These are phyloP conservation scores for Patella depressa DNA, from an alignment of 2,888 invertebrate species.

Conservation along the genomic window DNA sequence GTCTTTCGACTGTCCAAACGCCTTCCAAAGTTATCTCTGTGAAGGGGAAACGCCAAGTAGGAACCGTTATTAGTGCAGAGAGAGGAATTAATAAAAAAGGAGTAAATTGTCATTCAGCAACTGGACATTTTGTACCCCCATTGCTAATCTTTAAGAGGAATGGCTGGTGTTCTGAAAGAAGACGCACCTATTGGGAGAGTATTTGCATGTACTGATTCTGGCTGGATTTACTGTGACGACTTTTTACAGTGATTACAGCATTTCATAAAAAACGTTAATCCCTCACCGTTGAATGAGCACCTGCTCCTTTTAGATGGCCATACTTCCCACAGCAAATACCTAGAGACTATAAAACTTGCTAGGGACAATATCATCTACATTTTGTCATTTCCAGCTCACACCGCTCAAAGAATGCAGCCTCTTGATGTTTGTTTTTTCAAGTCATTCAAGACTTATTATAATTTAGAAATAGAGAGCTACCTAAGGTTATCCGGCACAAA, in stretches of 20 bases:
- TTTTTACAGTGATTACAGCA: neutral
- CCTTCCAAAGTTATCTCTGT: slow-evolving; percentile 26
- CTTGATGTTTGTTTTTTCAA: neutral
- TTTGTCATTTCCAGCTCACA: neutral
- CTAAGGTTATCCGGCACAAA: neutral
- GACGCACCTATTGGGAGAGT: neutral
- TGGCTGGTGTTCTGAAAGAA: neutral
- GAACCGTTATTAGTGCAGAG: slow-evolving; percentile 33
- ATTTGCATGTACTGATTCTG: slow-evolving; percentile 4
- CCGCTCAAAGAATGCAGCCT: neutral
- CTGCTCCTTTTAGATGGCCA: neutral
- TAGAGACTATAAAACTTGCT: neutral
- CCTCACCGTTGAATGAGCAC: neutral
- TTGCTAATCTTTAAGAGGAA: slow-evolving; percentile 32
- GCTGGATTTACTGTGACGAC: neutral
- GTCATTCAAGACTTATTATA: neutral
- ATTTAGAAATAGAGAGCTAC: neutral
- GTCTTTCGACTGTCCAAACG: slow-evolving; percentile 37
- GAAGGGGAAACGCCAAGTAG: slow-evolving; percentile 33
- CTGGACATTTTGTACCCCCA: slow-evolving; percentile 29
- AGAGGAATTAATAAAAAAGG: slow-evolving; percentile 21
- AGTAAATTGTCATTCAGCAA: slow-evolving; percentile 7
- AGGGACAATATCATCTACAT: neutral
- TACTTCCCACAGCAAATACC: slow-evolving; percentile 1
- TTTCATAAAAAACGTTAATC: neutral